These are phyloP conservation scores for Brachyhypopomus occidentalis DNA, from an alignment of 2,113 vertebrate genomes.

Conservation along the genomic window DNA sequence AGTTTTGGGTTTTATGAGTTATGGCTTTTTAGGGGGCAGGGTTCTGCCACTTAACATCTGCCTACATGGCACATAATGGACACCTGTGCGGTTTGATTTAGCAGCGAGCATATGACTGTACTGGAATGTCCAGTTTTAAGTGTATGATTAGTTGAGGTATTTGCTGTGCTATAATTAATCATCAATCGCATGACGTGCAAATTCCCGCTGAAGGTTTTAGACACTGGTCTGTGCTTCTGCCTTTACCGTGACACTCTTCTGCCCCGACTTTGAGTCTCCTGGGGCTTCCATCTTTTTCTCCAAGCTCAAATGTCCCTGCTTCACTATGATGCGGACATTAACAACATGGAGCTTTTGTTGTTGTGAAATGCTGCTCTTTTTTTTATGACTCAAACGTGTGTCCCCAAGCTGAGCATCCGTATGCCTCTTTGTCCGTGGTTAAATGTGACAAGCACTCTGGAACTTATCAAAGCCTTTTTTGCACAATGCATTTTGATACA, in stretches of 20 bases:
- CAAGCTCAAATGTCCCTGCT: slow-evolving; percentile 20
- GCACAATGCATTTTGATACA: slow-evolving; percentile 22
- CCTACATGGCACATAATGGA: background rate
- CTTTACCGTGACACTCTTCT: background rate
- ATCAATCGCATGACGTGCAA: background rate
- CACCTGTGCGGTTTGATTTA: background rate
- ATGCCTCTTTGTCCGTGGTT: background rate
- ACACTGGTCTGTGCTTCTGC: background rate
- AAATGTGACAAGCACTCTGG: slow-evolving; percentile 25
- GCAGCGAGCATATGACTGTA: background rate
- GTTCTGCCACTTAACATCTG: no score
- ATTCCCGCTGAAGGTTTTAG: background rate
- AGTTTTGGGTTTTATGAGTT: no score
- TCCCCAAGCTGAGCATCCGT: slow-evolving; percentile 4
- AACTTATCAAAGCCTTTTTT: slow-evolving; percentile 37
- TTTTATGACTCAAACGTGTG: slow-evolving; percentile 44
- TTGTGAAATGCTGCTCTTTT: slow-evolving; percentile 25
- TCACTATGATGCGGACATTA: background rate
- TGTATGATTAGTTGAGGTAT: background rate
- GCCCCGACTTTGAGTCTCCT: no score
- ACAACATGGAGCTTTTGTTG: slow-evolving; percentile 5
- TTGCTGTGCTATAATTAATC: background rate
- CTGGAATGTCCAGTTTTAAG: background rate
- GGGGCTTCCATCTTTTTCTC: background rate
- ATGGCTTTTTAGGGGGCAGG: no score